Evolutionary conservation across 2,888 invertebrate genomes (phyloP).

Genomic region (Priapulus caudatus): DNA sequence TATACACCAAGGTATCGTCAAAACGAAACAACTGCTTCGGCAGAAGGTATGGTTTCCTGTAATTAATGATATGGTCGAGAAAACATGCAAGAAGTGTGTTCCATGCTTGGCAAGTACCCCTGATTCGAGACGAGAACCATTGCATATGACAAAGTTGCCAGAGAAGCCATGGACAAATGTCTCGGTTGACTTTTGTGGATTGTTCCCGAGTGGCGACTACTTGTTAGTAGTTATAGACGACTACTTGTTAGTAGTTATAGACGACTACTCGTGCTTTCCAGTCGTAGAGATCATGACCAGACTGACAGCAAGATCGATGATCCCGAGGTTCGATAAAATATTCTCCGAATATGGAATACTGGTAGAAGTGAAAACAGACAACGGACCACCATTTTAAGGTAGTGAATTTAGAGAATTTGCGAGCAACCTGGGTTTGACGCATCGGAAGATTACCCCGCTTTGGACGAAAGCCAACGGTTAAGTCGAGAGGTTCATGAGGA

Average conservation of each 20-base stretch:
- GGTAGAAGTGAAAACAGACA: too few species aligned
- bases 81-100: too few species aligned
- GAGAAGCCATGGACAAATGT: conserved; percentile 10
- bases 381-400: conserved; percentile 14
- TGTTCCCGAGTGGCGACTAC: conserved; percentile 10
- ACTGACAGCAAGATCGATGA: conserved; percentile 7
- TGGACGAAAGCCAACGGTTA: conserved; percentile 21
- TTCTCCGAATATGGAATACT: too few species aligned
- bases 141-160: too few species aligned
- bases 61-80: too few species aligned
- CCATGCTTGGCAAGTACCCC: too few species aligned
- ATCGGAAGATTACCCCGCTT: too few species aligned
- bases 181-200: conserved; percentile 10
- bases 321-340: too few species aligned
- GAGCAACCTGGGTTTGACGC: conserved; percentile 12
- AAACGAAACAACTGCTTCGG: too few species aligned
- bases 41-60: too few species aligned
- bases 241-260: too few species aligned
- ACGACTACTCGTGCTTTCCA: conserved; percentile 11
- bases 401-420: conserved; percentile 11
- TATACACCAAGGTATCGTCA: conserved; percentile 20
- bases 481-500: conserved; percentile 22
- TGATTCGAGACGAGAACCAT: too few species aligned
- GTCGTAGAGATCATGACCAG: conserved; percentile 10
- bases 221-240: conserved; percentile 15